phyloP scores from a whole-genome alignment of 2,888 invertebrate species.

The Celastrina argiolus region DNA sequence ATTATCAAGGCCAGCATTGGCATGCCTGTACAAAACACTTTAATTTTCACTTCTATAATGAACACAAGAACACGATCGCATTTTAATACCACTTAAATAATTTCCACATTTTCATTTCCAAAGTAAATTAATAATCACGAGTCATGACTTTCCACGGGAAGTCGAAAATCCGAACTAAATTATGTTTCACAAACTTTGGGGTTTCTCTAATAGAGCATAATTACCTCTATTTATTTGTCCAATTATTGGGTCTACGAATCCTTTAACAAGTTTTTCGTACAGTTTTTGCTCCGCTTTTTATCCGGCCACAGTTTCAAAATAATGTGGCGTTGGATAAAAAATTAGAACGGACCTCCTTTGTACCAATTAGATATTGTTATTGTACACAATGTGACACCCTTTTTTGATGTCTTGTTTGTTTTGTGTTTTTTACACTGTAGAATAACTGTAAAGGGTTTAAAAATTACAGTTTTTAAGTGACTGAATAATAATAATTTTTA shows the following conservation, averaged over 20 bases:
- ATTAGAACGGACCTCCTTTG: background rate
- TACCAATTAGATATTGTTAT: background rate
- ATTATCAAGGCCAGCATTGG: background rate
- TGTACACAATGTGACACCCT: background rate
- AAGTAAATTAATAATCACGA: background rate
- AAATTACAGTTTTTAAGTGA: too few species aligned
- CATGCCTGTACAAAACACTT: background rate
- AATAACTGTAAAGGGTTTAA: background rate
- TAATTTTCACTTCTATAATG: background rate
- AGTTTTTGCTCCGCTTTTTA: slow-evolving; percentile 71
- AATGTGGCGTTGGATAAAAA: slow-evolving; percentile 44
- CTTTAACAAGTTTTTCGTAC: slow-evolving; percentile 57
- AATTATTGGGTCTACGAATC: slow-evolving; percentile 40
- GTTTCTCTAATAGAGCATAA: slow-evolving; percentile 63
- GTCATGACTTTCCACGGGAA: slow-evolving; percentile 51
- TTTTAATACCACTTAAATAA: background rate
- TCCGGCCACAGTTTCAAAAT: slow-evolving; percentile 66
- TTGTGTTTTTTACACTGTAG: background rate
- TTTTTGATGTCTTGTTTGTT: background rate
- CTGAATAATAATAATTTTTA: too few species aligned
- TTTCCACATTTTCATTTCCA: background rate
- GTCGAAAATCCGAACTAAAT: slow-evolving; percentile 61
- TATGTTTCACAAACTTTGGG: slow-evolving; percentile 46
- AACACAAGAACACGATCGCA: background rate
- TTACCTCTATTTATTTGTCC: slow-evolving; percentile 44